Base-by-base conservation (phyloP, 2,113 vertebrate genomes). In the Steatornis caripensis region DNA sequence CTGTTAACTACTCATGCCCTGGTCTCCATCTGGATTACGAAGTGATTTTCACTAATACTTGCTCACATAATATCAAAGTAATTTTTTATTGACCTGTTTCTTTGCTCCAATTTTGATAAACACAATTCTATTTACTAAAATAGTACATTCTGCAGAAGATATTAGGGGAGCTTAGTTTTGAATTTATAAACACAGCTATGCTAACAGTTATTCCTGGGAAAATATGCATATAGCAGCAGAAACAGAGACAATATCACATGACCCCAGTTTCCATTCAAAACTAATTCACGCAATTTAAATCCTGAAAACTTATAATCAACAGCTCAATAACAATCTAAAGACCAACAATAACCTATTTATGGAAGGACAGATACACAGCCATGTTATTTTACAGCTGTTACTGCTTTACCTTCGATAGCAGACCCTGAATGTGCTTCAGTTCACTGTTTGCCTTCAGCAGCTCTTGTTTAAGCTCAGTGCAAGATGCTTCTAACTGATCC, bases 391-490 rank as follows among this genome's bases (percentile, higher is more conserved):
- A 89, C 39, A 84, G 53, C 64, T 81, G 39, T 76, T 60, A 36
- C 14, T 92, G 39, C 81, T 89, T 98, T 98, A 99, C 99, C 99
- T 99, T 99, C 65, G 98, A 96, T 16, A 99, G 96, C 12, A 98
- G 89, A 12, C 98, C 96, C 70, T 97, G 98, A 55, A 98, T n/a
- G 2, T 97, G 98, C 89, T 99, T 99, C 15, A 98, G 89, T 81
- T 99, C 99, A 30, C 98, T 97, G 37, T 97, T 98, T 12, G 98
- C 98, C 90, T 99, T 98, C 54, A 99, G 96, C 60, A 99, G 96
- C 81, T 99, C 99, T 95, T 99, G 98, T 87, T 94, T 99, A 88
- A 99, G 98, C 95, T 99, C 99, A 0, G 98, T 97, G 91, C 99
- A 98, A 83, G 98, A 97, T 41, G 97, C 83, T 79, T 99, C 98